These are phyloP conservation scores for Eristalinus aeneus DNA, from an alignment of 2,888 invertebrate genomes.

Conservation along the genomic window DNA sequence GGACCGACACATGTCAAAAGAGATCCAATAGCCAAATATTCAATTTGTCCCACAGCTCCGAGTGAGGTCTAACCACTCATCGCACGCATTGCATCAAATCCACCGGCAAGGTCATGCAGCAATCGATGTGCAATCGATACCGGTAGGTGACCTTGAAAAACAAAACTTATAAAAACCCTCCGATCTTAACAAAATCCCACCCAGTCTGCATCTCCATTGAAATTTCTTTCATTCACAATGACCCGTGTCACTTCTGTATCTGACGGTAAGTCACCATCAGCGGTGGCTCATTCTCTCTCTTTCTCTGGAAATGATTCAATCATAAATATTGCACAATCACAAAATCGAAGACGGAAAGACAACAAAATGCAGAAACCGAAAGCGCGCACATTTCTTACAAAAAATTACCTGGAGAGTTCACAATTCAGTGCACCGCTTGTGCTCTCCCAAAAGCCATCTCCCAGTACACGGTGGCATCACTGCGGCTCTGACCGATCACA, in stretches of 20 bases:
- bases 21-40: background rate
- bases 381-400: constrained; percentile 32
- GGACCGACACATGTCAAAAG: background rate
- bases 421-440: constrained; percentile 4
- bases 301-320: constrained; percentile 36
- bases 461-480: constrained; percentile 29
- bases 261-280: background rate
- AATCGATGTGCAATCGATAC: background rate
- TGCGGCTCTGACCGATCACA: constrained; percentile 24
- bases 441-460: constrained; percentile 11
- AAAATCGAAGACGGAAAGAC: constrained; percentile 16
- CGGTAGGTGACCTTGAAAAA: background rate
- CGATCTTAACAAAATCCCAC: background rate
- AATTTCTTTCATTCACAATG: background rate
- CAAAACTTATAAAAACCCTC: background rate
- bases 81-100: background rate
- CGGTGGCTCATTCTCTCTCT: constrained; percentile 5
- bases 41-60: background rate
- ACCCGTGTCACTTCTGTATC: background rate
- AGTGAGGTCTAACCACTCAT: background rate
- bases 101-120: background rate
- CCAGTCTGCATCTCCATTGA: background rate
- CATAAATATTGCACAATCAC: constrained; percentile 28
- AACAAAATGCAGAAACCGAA: constrained; percentile 27
- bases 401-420: constrained; percentile 36